Evolutionary conservation across 2,888 invertebrate species (phyloP), one percentile per base, ranked within the genome.

Genomic region (Hecatera dysodea): DNA sequence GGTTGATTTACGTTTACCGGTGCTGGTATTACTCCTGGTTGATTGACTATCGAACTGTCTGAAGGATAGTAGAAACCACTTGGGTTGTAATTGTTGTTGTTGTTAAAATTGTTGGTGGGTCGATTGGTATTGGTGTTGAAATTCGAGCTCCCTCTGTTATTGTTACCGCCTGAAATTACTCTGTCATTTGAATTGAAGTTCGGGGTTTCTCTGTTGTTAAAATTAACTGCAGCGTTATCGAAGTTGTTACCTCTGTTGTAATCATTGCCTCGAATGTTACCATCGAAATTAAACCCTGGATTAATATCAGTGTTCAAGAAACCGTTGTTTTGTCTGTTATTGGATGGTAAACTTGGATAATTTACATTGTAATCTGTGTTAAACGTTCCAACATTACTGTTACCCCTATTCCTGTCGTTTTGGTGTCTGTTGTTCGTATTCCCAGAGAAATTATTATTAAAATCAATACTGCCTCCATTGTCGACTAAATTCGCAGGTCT

Each of bases 1-100:
- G 93, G 93, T 27, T 89, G 87, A 46, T 85, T 87, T 0, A 82
- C 76, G 33, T 93, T 90, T 0, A 91, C 89, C 0, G 86, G 78
- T 0, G 89, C 88, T 0, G 95, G 94, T 74, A 82, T 92, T 0
- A 95, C 93, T 0, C 93, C 94, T 0, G 94, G 93, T 0, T 90
- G 84, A 12, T 89, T 85, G 0, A 85, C 73, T 0, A 90, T 74
- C 0, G 93, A 89, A 11, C 56, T 65, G 71, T 88, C 27, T 4
- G 78, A 36, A 86, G 90, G 62, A 24, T 56, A 81, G 1, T 52
- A 22, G 0, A 74, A 68, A 0, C 36, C 48, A 9, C n/a, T 12
- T 46, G 15, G 22, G 7, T 22, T 29, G 1, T 39, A 50, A 48
- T 55, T 60, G 8, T 36, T 65, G 22, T 7, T 24, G 12, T 9